A percentile compares a stretch with the other conserved stretches of the same genome.
phyloP scores from a whole-genome alignment of 2,113 vertebrate species.

The Willisornis vidua region DNA sequence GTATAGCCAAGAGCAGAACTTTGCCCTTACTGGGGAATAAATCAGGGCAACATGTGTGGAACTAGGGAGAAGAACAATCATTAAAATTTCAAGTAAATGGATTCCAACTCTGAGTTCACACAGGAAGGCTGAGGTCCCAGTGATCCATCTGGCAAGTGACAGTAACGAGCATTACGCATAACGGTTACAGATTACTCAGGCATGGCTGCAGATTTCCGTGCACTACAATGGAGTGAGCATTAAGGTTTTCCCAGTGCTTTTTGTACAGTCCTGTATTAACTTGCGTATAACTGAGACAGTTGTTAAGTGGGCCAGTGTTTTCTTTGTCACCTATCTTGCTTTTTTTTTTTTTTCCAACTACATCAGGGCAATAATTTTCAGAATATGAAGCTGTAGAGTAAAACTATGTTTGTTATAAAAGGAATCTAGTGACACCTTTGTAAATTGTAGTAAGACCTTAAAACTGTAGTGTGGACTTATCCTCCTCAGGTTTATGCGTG shows the following conservation, averaged over 20 bases:
- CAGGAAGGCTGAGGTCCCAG: not conserved
- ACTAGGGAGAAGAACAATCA: not conserved
- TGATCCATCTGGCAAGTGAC: slow-evolving; percentile 29
- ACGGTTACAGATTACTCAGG: slow-evolving; percentile 14
- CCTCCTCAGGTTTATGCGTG: not conserved
- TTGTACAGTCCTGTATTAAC: not conserved
- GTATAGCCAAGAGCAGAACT: not conserved
- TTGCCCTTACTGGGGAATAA: not conserved
- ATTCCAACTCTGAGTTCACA: slow-evolving; percentile 15
- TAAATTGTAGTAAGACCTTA: not conserved
- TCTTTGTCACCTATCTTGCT: not conserved
- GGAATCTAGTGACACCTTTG: not conserved
- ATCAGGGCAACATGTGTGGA: not conserved
- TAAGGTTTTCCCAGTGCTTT: not conserved
- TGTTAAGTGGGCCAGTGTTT: not conserved
- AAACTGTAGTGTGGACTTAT: not conserved
- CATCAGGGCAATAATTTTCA: not conserved
- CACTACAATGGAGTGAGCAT: not conserved
- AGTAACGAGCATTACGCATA: not conserved
- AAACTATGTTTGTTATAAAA: not conserved
- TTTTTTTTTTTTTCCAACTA: not conserved
- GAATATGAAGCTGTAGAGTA: not conserved
- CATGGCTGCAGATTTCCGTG: not conserved
- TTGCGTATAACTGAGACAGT: not conserved
- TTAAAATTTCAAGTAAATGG: not conserved